Evolutionary conservation across 2,888 invertebrate genomes (phyloP), one percentile per base, ranked within the genome.

Genomic region (Brenthis hecate): DNA sequence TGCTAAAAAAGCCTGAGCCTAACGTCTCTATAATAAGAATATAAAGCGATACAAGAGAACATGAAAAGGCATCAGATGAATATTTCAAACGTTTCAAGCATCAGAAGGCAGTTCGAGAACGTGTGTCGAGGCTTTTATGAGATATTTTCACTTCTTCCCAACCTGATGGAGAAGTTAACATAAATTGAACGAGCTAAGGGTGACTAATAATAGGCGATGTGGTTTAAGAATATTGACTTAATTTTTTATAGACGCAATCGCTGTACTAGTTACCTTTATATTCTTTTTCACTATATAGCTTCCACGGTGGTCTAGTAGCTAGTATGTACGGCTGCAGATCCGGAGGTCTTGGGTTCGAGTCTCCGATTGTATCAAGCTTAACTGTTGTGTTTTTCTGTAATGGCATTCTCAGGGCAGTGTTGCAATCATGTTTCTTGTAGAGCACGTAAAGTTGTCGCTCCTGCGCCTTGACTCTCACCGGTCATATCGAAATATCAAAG

Each of bases 11-110:
- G 11, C 56, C 43, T 23, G n/a, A 56, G 51, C 55, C 50, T 56
- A 50, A 61, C 36, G 55, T 60, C 61, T 53, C 61, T 54, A 69
- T 63, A 65, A 62, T 68, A 67, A 67, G n/a, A 60, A 55, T 57
- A 74, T 71, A 80, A 80, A 73, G 71, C 73, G 74, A 80, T 78
- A 84, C 81, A 82, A 50, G 80, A 81, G 79, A 74, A 73, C 69
- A 77, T 76, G 77, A 74, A 78, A 80, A 79, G 80, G 77, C 76
- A 77, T 76, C 76, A 75, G 79, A 79, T 84, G 85, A 84, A 85
- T 84, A 84, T 84, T 81, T 81, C 79, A 84, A 78, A 77, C 75
- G 76, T 74, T 75, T 48, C 66, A 61, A 75, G 73, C 70, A 75
- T 68, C 70, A 68, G 70, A 66, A 19, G 60, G 47, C 60, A 23